phyloP scores from a whole-genome alignment of 2,888 invertebrate genomes.

The Thelaira solivaga region DNA sequence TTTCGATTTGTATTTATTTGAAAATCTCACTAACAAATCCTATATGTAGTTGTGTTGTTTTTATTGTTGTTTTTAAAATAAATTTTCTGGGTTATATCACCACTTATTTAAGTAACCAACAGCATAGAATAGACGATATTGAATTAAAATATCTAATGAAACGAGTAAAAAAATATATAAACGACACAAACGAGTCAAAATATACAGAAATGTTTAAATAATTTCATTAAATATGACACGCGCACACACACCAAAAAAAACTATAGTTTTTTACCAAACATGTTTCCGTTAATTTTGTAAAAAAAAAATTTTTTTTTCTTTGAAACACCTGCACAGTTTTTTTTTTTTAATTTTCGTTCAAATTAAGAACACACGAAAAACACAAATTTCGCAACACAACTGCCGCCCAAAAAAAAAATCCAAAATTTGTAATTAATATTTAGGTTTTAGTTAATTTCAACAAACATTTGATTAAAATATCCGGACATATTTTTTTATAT shows the following conservation, averaged over 20 bases:
- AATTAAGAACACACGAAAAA: conserved; percentile 41
- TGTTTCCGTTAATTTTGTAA: conserved; percentile 27
- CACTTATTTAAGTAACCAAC: conserved; percentile 62
- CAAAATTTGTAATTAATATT: background rate
- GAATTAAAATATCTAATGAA: no score
- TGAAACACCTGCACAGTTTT: conserved; percentile 36
- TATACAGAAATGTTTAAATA: conserved; percentile 32
- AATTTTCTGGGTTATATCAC: conserved; percentile 61
- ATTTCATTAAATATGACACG: conserved; percentile 10
- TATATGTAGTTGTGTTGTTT: conserved; percentile 38
- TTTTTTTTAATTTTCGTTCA: conserved; percentile 19
- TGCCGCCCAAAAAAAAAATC: conserved; percentile 31
- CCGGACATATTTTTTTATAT: no score
- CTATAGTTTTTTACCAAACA: conserved; percentile 2
- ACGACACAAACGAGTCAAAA: background rate
- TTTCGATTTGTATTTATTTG: conserved; percentile 32
- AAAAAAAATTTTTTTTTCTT: background rate
- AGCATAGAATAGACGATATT: conserved; percentile 27
- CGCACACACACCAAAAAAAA: no score
- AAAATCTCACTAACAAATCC: conserved; percentile 45
- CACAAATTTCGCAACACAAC: conserved; percentile 62
- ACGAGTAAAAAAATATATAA: background rate
- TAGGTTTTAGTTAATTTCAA: background rate
- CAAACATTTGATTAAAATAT: conserved; percentile 8
- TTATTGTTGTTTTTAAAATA: conserved; percentile 42